These are phyloP conservation scores for Paracentrotus lividus DNA, from an alignment of 53 echinoderm and acorn worm species.

Conservation along the genomic window DNA sequence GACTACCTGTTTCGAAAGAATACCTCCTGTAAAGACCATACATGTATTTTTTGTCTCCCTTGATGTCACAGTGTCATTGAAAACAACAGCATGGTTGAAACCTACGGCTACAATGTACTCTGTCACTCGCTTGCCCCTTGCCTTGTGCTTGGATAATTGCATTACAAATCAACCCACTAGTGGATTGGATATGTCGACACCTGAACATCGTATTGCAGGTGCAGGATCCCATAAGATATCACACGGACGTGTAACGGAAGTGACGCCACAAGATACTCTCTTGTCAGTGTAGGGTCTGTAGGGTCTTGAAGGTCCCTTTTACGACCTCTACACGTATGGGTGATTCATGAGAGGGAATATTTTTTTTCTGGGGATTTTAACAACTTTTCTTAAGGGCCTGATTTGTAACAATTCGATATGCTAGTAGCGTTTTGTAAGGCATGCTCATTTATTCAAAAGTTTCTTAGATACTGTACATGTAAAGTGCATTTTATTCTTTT, in stretches of 20 bases:
- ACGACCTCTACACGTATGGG: background rate
- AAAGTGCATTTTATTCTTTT: too few species aligned
- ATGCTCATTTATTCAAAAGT: too few species aligned
- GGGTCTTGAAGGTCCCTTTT: background rate
- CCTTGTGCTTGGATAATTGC: background rate
- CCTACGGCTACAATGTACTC: too few species aligned
- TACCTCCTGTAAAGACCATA: too few species aligned
- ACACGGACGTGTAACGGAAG: background rate
- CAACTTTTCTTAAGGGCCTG: too few species aligned
- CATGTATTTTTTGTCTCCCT: too few species aligned
- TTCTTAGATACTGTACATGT: too few species aligned
- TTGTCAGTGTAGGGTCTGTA: background rate
- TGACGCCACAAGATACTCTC: background rate
- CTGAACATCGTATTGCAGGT: background rate
- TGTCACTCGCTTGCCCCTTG: background rate
- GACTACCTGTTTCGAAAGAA: too few species aligned
- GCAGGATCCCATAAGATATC: background rate
- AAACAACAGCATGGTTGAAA: background rate
- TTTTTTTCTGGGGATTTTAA: background rate
- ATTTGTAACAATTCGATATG: too few species aligned
- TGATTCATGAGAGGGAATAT: background rate
- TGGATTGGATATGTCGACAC: background rate
- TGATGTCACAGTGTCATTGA: too few species aligned
- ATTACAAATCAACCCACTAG: conserved; percentile 4
- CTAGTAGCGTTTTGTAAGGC: too few species aligned